These are phyloP conservation scores for Mormyrus hasselquistii DNA, from an alignment of 2,797 vertebrate genomes.

Conservation along the genomic window DNA sequence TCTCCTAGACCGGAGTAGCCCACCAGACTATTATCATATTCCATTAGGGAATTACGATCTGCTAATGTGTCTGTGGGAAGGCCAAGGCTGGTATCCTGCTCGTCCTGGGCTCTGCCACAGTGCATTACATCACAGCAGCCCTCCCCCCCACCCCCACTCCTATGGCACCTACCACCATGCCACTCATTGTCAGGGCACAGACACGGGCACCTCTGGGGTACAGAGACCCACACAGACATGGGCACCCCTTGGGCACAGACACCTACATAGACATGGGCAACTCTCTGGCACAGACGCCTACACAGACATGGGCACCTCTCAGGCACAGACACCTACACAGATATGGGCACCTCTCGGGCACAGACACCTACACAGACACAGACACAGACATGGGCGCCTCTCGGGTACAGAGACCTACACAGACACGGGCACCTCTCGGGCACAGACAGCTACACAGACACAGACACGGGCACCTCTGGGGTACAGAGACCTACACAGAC, in stretches of 20 bases:
- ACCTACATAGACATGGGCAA: not conserved
- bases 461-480: too few species aligned
- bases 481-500: too few species aligned
- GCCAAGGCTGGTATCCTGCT: not conserved
- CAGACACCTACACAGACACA: not conserved
- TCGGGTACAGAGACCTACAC: not conserved
- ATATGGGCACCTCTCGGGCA: not conserved
- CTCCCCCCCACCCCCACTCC: not conserved
- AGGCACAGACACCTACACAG: not conserved
- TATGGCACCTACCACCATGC: not conserved
- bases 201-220: too few species aligned
- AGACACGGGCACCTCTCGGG: not conserved
- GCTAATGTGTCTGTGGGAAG: constrained; percentile 15
- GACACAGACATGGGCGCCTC: not conserved
- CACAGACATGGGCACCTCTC: not conserved
- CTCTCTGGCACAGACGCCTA: not conserved
- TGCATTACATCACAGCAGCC: not conserved
- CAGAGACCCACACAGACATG: not conserved
- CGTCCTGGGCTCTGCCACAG: not conserved
- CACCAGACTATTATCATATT: constrained; percentile 44
- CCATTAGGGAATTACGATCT: constrained; percentile 13
- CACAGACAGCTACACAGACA: too few species aligned
- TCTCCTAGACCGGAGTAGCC: constrained; percentile 41
- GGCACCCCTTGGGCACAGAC: not conserved
- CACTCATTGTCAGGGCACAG: not conserved